phyloP scores from a whole-genome alignment of 2,888 invertebrate genomes.

The Rhamphomyia laevipes region DNA sequence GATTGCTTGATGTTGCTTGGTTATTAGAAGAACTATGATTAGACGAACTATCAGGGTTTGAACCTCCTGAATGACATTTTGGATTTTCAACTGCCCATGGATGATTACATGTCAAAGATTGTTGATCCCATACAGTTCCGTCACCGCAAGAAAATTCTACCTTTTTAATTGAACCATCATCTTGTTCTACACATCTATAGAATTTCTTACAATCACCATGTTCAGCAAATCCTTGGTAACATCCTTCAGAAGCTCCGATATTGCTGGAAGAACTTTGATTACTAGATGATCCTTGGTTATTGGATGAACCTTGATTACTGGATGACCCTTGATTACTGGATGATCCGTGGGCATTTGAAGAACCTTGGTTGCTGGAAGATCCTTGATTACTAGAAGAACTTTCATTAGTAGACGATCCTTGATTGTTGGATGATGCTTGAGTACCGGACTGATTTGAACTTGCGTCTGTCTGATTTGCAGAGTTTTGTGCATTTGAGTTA shows the following conservation, averaged over 20 bases:
- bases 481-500: constrained; percentile 7
- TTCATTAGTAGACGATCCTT: constrained; percentile 11
- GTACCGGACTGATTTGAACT: neutral
- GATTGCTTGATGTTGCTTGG: constrained; percentile 3
- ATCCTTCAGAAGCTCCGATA: neutral
- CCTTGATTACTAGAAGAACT: constrained; percentile 10
- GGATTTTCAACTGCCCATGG: constrained; percentile 27
- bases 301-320: constrained; percentile 12
- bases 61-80: constrained; percentile 21
- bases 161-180: constrained; percentile 44
- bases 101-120: constrained; percentile 11
- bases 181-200: constrained; percentile 54
- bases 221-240: neutral
- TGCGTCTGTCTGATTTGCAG: constrained; percentile 10
- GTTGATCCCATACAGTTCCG: constrained; percentile 49
- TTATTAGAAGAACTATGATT: constrained; percentile 3
- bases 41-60: neutral
- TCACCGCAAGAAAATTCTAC: constrained; percentile 52
- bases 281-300: constrained; percentile 9
- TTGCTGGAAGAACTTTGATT: constrained; percentile 13
- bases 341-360: constrained; percentile 12
- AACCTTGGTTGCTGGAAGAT: constrained; percentile 10
- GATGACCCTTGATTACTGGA: constrained; percentile 4
- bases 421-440: neutral
- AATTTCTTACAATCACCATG: constrained; percentile 47